Conservation (phyloP, 1,140 invertebrate genomes). For the Hylaeus volcanicus region DNA sequence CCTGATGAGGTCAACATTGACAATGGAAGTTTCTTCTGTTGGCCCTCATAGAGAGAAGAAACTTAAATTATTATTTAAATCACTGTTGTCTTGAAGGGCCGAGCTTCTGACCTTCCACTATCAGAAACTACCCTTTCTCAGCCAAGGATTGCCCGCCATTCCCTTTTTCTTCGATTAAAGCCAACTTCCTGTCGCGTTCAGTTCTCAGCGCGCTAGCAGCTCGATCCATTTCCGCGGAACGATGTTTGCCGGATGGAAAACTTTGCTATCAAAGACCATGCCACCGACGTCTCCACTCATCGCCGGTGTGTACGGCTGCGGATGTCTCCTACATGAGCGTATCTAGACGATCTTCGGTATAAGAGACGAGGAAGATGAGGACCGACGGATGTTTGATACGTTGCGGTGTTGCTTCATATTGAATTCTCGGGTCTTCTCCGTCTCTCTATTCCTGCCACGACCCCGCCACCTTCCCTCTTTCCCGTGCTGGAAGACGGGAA, state of each 20-base stretch:
- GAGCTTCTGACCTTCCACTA: background rate
- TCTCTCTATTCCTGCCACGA: background rate
- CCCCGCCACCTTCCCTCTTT: constrained; percentile 11
- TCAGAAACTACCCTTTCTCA: constrained; percentile 15
- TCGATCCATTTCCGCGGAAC: constrained; percentile 67
- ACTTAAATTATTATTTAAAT: too few species aligned
- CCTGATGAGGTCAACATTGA: constrained; percentile 1
- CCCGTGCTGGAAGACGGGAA: constrained; percentile 33
- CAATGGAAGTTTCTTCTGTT: too few species aligned
- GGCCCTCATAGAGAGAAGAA: too few species aligned
- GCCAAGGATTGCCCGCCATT: background rate
- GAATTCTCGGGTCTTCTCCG: constrained; percentile 64
- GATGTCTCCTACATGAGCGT: constrained; percentile 55
- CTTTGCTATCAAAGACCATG: constrained; percentile 70
- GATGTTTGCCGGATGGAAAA: constrained; percentile 71
- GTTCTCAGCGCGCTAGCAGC: constrained; percentile 52
- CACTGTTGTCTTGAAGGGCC: too few species aligned
- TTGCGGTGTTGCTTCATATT: constrained; percentile 76
- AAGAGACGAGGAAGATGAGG: constrained; percentile 67
- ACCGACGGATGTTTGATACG: constrained; percentile 76
- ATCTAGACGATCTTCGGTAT: constrained; percentile 54
- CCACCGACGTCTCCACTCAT: constrained; percentile 47
- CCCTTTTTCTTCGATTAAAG: constrained; percentile 55
- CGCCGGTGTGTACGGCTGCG: constrained; percentile 36
- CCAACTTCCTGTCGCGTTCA: constrained; percentile 26